Base-by-base conservation (phyloP, 1,140 invertebrate genomes). In the Mamestra configurata region DNA sequence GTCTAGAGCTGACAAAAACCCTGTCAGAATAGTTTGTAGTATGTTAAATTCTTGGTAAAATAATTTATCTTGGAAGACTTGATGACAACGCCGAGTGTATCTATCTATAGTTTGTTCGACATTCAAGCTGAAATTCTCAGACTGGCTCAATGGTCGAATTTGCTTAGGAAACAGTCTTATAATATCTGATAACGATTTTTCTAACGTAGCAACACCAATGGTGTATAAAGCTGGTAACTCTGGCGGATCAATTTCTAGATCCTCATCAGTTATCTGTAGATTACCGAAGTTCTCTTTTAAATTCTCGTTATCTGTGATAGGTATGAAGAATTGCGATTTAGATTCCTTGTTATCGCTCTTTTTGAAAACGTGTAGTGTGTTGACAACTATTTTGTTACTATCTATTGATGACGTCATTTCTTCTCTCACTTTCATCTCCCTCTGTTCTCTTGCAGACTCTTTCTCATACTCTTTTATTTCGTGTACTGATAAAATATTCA, bases 251-350 rank as follows among this genome's bases (percentile, higher is more conserved):
- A 95, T 82, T 57, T 95, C 93, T 6, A 83, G 82, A 75, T 94
- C 92, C 35, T 94, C 92, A 6, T 95, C 93, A 0, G 88, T 79
- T 8, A 94, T 87, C 83, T 93, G 84, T 4, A 94, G 70, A 82
- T 93, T 93, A 0, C 93, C 92, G 70, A 93, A 94, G 0, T 86
- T 90, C n/a, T 94, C 90, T 73, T 88, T 89, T 6, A 89, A 10
- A 80, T 84, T 82, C 13, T 92, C 89, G n/a, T 80, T 88, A 22
- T 94, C 92, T 0, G 86, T 86, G n/a, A 95, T 92, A 0, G 94
- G 92, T 75, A 95, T 93, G 46, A 95, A 95, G 82, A 95, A 95
- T 76, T 95, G 91, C 0, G 94, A 95, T 89, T 94, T 95, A 0
- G 93, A 93, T 79, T 93, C 93, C 80, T 90, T 94, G 15, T 82